phyloP scores from a whole-genome alignment of 2,113 vertebrate species.

The Takifugu bimaculatus region DNA sequence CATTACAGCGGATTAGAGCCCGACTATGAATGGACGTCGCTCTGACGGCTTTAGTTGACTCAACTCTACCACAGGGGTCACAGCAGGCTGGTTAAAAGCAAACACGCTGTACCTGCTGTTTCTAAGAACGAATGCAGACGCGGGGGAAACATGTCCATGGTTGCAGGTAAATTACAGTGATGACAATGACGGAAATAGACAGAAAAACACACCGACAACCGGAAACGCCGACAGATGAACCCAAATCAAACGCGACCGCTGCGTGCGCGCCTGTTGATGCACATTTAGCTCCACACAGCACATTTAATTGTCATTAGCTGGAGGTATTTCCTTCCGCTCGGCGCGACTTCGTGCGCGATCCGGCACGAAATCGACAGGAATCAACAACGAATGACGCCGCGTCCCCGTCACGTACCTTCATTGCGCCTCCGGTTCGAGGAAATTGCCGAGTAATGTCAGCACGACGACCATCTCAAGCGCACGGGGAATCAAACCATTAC shows the following conservation, averaged over 20 bases:
- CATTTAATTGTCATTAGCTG: conserved; percentile 15
- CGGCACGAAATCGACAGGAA: not conserved
- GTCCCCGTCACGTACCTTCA: conserved; percentile 69
- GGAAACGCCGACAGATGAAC: too few relatives aligned
- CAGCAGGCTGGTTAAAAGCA: conserved; percentile 31
- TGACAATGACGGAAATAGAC: too few relatives aligned
- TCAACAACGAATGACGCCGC: not conserved
- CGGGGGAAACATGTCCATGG: not conserved
- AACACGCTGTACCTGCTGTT: conserved; percentile 40
- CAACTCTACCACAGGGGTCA: conserved; percentile 46
- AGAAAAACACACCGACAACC: too few relatives aligned
- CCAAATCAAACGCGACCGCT: not conserved
- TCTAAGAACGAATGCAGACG: conserved; percentile 8
- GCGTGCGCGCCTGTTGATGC: not conserved
- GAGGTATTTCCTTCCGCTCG: conserved; percentile 27
- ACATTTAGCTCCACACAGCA: conserved; percentile 8
- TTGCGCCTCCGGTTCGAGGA: conserved; percentile 68
- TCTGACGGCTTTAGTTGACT: conserved; percentile 48
- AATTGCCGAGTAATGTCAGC: conserved; percentile 64
- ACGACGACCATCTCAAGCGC: conserved; percentile 72
- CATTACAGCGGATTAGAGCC: conserved; percentile 65
- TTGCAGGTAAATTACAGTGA: too few relatives aligned
- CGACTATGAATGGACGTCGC: conserved; percentile 54
- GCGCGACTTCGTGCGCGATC: conserved; percentile 29
- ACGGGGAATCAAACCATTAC: conserved; percentile 74